phyloP scores from a whole-genome alignment of 2,888 invertebrate genomes.

The Ornithoptera alexandrae region DNA sequence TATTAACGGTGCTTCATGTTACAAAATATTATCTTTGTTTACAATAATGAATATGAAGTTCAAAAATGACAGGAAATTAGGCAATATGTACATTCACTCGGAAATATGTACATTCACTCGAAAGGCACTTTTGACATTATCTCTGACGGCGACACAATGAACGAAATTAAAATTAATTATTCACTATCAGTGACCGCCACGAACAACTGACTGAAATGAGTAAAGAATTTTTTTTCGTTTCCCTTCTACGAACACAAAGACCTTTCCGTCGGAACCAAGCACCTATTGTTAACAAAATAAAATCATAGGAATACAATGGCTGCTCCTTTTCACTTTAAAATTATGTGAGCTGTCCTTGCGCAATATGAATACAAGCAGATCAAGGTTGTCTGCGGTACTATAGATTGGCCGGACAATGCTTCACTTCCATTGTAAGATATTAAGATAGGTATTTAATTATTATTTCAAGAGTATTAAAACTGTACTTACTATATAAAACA shows the following conservation, averaged over 20 bases:
- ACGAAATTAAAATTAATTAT: conserved; percentile 23
- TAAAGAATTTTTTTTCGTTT: conserved; percentile 12
- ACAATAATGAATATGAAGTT: too few relatives aligned
- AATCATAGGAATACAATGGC: conserved; percentile 13
- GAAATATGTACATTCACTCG: too few relatives aligned
- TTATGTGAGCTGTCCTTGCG: not conserved
- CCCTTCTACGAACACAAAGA: conserved; percentile 8
- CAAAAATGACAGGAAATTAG: too few relatives aligned
- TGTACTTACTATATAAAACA: too few relatives aligned
- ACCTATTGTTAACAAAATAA: conserved; percentile 17
- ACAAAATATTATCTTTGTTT: too few relatives aligned
- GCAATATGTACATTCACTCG: too few relatives aligned
- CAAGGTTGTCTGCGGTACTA: conserved; percentile 1
- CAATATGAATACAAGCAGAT: not conserved
- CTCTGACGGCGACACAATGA: too few relatives aligned
- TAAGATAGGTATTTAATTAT: too few relatives aligned
- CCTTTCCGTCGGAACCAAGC: conserved; percentile 15
- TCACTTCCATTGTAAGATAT: not conserved
- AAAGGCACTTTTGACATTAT: too few relatives aligned
- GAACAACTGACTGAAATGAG: conserved; percentile 7
- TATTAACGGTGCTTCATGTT: too few relatives aligned
- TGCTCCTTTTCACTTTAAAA: conserved; percentile 13
- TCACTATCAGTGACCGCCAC: conserved; percentile 14
- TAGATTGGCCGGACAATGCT: not conserved
- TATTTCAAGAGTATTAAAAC: too few relatives aligned